A percentile compares a stretch with the other conserved stretches of the same genome.
These are phyloP conservation scores for Cassiopea andromeda DNA, from an alignment of 30 jellyfish, hydroid and myxozoan genomes.

Conservation along the genomic window DNA sequence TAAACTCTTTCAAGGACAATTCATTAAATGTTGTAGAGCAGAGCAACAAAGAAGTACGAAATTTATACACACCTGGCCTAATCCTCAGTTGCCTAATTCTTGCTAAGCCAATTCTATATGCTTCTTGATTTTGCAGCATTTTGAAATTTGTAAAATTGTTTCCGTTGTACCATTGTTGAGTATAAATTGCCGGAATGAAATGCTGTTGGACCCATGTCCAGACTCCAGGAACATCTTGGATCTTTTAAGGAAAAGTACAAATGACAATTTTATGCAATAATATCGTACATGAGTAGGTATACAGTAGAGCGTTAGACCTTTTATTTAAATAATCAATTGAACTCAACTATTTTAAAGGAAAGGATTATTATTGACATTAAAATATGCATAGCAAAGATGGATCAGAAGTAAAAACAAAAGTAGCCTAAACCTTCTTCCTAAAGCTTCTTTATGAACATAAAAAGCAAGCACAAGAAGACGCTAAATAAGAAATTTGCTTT, in stretches of 20 bases:
- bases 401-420: too few species aligned
- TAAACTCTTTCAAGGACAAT: too few species aligned
- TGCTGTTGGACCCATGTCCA: constrained; percentile 81
- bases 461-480: too few species aligned
- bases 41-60: background rate
- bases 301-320: background rate
- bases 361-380: too few species aligned
- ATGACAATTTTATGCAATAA: too few species aligned
- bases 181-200: constrained; percentile 70
- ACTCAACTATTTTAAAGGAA: too few species aligned
- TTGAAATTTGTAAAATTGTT: constrained; percentile 57
- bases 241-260: constrained; percentile 8
- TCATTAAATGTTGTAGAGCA: too few species aligned
- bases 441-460: too few species aligned
- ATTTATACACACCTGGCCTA: constrained; percentile 50
- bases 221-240: constrained; percentile 56
- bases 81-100: constrained; percentile 82
- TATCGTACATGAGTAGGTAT: background rate
- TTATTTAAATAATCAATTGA: too few species aligned
- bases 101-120: constrained; percentile 67
- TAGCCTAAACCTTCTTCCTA: too few species aligned
- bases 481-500: too few species aligned
- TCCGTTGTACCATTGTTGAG: constrained; percentile 62
- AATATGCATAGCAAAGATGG: too few species aligned
- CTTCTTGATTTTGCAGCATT: constrained; percentile 69